Conservation (phyloP, 2,888 invertebrate species). For the Drosophila mulleri region DNA sequence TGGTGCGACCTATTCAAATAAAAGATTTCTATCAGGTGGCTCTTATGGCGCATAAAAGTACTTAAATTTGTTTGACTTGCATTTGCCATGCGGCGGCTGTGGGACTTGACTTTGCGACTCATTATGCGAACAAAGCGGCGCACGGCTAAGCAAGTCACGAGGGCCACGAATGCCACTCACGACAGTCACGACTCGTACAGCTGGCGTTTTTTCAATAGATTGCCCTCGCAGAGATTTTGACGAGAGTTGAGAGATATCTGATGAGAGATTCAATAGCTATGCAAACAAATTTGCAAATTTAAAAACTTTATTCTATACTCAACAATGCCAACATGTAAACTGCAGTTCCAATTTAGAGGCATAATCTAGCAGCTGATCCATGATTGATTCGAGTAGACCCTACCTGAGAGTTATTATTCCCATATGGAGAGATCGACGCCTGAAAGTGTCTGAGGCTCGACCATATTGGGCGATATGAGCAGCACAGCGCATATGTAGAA, state of each 20-base stretch:
- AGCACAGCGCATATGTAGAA: neutral
- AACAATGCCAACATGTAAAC: neutral
- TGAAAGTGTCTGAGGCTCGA: neutral
- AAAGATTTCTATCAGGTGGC: conserved; percentile 80
- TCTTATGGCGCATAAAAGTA: conserved; percentile 78
- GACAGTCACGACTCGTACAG: conserved; percentile 38
- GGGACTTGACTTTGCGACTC: conserved; percentile 30
- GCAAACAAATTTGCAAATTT: neutral
- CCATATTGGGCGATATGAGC: neutral
- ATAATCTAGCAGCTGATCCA: neutral
- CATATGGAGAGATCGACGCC: neutral
- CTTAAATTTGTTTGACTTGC: conserved; percentile 79
- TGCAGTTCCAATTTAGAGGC: neutral
- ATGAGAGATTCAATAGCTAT: neutral
- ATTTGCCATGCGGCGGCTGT: conserved; percentile 31
- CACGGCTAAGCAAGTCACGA: conserved; percentile 32
- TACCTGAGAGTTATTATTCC: neutral
- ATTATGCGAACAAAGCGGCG: conserved; percentile 56
- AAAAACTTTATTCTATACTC: neutral
- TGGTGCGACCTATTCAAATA: conserved; percentile 59
- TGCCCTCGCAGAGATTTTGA: conserved; percentile 24
- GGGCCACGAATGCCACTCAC: conserved; percentile 14
- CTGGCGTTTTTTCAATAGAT: conserved; percentile 65
- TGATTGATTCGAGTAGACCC: neutral
- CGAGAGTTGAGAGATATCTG: neutral